Evolutionary conservation across 2,888 invertebrate species (phyloP).

Genomic region (Gymnocheta viridis): DNA sequence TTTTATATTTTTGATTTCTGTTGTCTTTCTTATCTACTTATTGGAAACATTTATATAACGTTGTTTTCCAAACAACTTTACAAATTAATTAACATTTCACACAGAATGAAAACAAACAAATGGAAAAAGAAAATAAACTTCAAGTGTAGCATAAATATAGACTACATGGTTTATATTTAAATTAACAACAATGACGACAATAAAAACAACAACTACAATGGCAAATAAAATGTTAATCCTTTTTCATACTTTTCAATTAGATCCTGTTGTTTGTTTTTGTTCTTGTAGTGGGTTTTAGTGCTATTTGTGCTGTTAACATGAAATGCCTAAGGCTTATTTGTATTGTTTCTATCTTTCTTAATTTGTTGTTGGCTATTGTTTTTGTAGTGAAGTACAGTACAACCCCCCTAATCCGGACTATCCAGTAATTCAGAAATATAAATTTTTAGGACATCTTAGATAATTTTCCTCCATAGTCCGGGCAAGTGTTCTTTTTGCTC

Average conservation of each 20-base stretch:
- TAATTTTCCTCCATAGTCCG: no score
- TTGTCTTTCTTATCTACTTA: background rate
- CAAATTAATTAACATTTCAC: background rate
- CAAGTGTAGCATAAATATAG: background rate
- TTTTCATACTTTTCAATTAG: background rate
- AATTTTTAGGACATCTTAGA: no score
- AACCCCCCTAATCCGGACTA: no score
- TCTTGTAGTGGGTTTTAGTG: background rate
- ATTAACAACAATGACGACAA: background rate
- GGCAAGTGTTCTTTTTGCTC: no score
- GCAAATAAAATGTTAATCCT: background rate
- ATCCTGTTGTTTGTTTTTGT: background rate
- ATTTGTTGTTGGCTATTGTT: background rate
- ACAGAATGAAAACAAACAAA: background rate
- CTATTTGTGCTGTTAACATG: background rate
- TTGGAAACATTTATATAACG: background rate
- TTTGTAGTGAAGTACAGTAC: no score
- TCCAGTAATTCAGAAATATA: no score
- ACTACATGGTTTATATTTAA: background rate
- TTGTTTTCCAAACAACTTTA: background rate
- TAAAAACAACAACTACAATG: background rate
- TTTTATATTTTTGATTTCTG: background rate
- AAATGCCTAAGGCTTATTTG: background rate
- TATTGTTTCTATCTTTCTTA: background rate
- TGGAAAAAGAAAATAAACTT: background rate